Base-by-base conservation (phyloP, 2,797 vertebrate species). In the Otus scops region DNA sequence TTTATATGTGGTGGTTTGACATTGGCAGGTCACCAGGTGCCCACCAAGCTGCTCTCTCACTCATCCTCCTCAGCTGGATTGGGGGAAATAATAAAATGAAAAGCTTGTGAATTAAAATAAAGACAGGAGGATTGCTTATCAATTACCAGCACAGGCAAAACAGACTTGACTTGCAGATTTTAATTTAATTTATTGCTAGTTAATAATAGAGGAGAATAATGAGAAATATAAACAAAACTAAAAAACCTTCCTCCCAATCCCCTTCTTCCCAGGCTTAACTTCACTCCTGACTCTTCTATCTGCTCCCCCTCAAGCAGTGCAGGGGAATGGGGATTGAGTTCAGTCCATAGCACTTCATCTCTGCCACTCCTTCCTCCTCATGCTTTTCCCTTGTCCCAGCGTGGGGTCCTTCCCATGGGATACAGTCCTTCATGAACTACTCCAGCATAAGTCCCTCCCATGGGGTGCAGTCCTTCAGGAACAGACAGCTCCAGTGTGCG, bases 221-320 rank as follows among this genome's bases (percentile, higher is more conserved):
- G 13, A 75, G 47, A 39, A 77, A 85, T 41, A 77, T 69, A 47
- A 11, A 0, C 6, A 68, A 65, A 32, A 14, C 5, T n/a, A 30
- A 43, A 57, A 38, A 1, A 48, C 14, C 5, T 64, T 51, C 7
- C 9, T 17, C 3, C 4, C 6, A 48, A 0, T 1, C 3, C 17
- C 11, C 30, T 76, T 84, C 18, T 53, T 78, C 19, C 11, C 7
- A 45, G 32, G 21, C 7, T 43, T 75, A 69, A 78, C 34, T 82
- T 78, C 10, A 36, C 19, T 65, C 23, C 22, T 56, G 7, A 64
- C 3, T 45, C 8, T 76, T 86, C 24, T 39, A 7, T 9, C 5
- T 80, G 22, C 0, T 76, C 10, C 6, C 11, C 5, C 24, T 24
- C 16, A 41, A 73, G 34, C 12, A 48, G 39, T n/a, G 13, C 13